Base-by-base conservation (phyloP, 2,888 invertebrate genomes). In the Axea sp. region DNA sequence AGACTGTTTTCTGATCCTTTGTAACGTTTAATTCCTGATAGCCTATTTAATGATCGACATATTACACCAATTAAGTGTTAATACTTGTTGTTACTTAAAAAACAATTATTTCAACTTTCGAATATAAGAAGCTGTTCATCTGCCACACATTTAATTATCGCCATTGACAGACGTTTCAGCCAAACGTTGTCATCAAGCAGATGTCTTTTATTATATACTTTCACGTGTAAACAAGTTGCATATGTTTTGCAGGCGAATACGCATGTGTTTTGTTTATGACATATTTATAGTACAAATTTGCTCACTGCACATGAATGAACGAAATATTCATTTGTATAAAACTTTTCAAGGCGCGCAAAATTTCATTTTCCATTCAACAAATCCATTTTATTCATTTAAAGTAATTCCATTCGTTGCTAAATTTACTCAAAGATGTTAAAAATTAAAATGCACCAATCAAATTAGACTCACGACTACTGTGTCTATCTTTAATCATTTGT, bases 91-190 rank as follows among this genome's bases (percentile, higher is more conserved):
- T 51, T 33, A 6, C 15, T 49, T 30, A 24, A 41, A 53, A 47
- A 22, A 37, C 37, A 28, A 65, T 51, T 60, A 55, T 67, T 41
- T 19, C 26, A 11, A 59, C 39, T 59, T 71, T 67, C 72, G 49
- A 43, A 72, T 53, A 47, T 41, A 49, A 57, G 53, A 19, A 59
- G 64, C 35, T 51, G 55, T 55, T 59, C 62, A 76, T 74, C 59
- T 37, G 68, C 64, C 49, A 33, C 69, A 78, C 79, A 80, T 73
- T 79, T 81, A 80, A 81, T 81, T 80, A 80, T 65, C 77, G 75
- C 59, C 68, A 62, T 62, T 45, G 57, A 35, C 55, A 43, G 67
- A 49, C 35, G 19, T 39, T 11, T 7, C 53, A 24, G 37, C 45
- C 45, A 59, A 41, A 43, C 51, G 17, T 35, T 59, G 68, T 69